Percentiles rank a stretch among this genome's conserved stretches.
These are phyloP conservation scores for Condylostylus longicornis DNA, from an alignment of 1,140 invertebrate species.

Conservation along the genomic window DNA sequence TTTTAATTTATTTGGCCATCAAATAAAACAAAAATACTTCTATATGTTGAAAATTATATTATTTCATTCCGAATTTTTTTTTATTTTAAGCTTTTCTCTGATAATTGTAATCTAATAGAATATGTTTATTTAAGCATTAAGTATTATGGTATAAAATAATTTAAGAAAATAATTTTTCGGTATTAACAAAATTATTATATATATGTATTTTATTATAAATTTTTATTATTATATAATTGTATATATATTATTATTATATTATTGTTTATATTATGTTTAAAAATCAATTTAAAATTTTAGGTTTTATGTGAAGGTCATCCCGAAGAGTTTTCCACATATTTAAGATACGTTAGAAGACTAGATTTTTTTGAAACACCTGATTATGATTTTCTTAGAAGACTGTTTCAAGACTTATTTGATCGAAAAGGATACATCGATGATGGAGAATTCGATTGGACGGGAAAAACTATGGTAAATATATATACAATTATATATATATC, in stretches of 20 bases:
- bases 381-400: slow-evolving; percentile 92
- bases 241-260: not conserved
- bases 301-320: slow-evolving; percentile 95
- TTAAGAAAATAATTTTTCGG: no score
- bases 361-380: slow-evolving; percentile 99
- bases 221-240: no score
- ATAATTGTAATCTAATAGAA: no score
- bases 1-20: no score
- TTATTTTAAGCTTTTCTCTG: no score
- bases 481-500: slow-evolving; percentile 5
- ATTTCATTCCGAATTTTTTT: no score
- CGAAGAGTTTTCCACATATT: slow-evolving; percentile 91
- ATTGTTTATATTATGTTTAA: not conserved
- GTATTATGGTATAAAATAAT: no score
- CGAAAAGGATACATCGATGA: slow-evolving; percentile 84
- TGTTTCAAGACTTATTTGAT: slow-evolving; percentile 91
- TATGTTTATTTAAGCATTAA: no score
- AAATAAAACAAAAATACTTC: no score
- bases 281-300: slow-evolving; percentile 15
- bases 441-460: slow-evolving; percentile 96
- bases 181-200: not conserved
- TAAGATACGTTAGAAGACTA: slow-evolving; percentile 89
- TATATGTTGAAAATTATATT: no score
- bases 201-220: not conserved
- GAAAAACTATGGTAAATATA: slow-evolving; percentile 82